A percentile compares a stretch with the other conserved stretches of the same genome.
phyloP scores from a whole-genome alignment of 1,140 invertebrate genomes.

The Zaprionus kolodkinae region DNA sequence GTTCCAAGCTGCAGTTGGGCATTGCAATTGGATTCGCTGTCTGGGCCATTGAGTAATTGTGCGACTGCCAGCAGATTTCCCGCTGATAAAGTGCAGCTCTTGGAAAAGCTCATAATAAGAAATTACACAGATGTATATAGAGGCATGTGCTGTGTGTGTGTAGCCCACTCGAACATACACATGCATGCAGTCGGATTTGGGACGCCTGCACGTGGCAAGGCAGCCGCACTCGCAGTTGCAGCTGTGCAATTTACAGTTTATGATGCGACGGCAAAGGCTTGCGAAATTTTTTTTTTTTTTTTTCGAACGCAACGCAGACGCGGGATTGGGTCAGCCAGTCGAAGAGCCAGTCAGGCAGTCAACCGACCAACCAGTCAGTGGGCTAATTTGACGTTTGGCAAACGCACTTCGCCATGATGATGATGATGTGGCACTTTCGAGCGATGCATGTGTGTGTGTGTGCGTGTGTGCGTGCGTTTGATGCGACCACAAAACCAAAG shows the following conservation, averaged over 20 bases:
- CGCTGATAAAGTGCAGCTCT: slow-evolving; percentile 74
- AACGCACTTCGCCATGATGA: slow-evolving; percentile 47
- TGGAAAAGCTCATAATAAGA: slow-evolving; percentile 78
- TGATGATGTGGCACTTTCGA: slow-evolving; percentile 45
- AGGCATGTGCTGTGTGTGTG: not conserved
- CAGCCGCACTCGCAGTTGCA: slow-evolving; percentile 54
- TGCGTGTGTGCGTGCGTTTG: too few species aligned
- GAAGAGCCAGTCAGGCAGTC: slow-evolving; percentile 45
- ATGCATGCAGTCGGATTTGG: slow-evolving; percentile 39
- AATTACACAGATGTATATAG: slow-evolving; percentile 55
- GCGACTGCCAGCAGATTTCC: slow-evolving; percentile 73
- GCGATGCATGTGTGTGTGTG: too few species aligned
- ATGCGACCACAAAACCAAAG: slow-evolving; percentile 42
- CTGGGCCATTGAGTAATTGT: slow-evolving; percentile 76
- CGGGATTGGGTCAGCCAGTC: slow-evolving; percentile 61
- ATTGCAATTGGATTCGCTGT: slow-evolving; percentile 60
- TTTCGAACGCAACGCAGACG: slow-evolving; percentile 9
- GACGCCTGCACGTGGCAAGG: slow-evolving; percentile 71
- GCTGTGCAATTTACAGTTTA: slow-evolving; percentile 79
- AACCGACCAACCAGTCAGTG: slow-evolving; percentile 19
- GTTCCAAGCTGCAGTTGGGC: slow-evolving; percentile 29
- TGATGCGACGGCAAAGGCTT: slow-evolving; percentile 61
- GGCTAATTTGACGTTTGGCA: slow-evolving; percentile 35
- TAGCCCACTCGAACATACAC: slow-evolving; percentile 22
- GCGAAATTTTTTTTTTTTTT: too few species aligned